Evolutionary conservation across 2,797 vertebrate genomes (phyloP).

Genomic region (Mus caroli): DNA sequence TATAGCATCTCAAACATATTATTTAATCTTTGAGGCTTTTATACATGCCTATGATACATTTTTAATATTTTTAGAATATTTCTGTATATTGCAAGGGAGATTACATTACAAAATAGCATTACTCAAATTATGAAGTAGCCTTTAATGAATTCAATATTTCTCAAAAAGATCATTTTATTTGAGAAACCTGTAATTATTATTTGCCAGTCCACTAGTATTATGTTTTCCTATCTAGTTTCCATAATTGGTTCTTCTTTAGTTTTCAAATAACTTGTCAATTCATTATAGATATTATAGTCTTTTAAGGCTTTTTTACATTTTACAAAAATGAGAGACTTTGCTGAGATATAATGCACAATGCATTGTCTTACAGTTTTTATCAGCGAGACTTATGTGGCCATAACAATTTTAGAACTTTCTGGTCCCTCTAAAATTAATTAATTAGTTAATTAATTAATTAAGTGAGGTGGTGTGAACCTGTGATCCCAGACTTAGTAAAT

Average conservation of each 20-base stretch:
- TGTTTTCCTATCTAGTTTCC: not conserved
- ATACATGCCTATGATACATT: not conserved
- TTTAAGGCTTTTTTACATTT: not conserved
- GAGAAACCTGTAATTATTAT: not conserved
- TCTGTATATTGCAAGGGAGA: not conserved
- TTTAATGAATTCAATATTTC: constrained; percentile 9
- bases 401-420: not conserved
- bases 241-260: not conserved
- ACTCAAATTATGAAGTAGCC: not conserved
- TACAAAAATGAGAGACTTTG: not conserved
- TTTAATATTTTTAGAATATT: not conserved
- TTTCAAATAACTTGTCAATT: not conserved
- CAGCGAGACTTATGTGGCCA: too few species aligned
- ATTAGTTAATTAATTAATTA: not conserved
- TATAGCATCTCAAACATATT: not conserved
- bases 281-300: not conserved
- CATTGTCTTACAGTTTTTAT: not conserved
- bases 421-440: not conserved
- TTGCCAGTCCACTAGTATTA: not conserved
- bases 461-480: not conserved
- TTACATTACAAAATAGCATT: not conserved
- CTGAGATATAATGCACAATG: not conserved
- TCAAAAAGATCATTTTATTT: not conserved
- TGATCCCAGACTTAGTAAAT: not conserved
- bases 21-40: not conserved